Conservation (phyloP, 2,888 invertebrate genomes). For the Anarsia innoxiella region DNA sequence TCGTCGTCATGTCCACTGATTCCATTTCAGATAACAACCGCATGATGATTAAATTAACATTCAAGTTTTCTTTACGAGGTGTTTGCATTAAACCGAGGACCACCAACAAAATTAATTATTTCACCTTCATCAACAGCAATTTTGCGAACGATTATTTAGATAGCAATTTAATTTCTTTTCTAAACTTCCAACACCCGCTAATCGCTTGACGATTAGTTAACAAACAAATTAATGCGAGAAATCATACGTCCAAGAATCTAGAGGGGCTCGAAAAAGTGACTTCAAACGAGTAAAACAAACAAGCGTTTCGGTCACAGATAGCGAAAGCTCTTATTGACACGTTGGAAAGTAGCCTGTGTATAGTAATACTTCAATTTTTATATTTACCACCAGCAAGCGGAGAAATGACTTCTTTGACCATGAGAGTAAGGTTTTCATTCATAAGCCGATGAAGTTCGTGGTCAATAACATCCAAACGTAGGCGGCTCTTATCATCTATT, state of each 20-base stretch:
- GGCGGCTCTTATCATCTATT: constrained; percentile 51
- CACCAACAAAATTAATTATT: constrained; percentile 5
- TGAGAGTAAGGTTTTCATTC: constrained; percentile 21
- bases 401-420: constrained; percentile 29
- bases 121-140: background rate
- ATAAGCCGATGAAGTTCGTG: constrained; percentile 14
- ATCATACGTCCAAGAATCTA: constrained; percentile 19
- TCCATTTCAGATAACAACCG: constrained; percentile 11
- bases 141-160: background rate
- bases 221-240: constrained; percentile 33
- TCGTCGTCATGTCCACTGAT: constrained; percentile 10
- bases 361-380: constrained; percentile 23
- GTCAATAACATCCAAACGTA: constrained; percentile 30
- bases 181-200: background rate
- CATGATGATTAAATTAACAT: constrained; percentile 6
- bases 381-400: constrained; percentile 14
- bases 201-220: constrained; percentile 9
- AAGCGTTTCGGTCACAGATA: constrained; percentile 60
- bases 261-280: constrained; percentile 43
- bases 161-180: background rate
- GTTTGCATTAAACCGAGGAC: constrained; percentile 5
- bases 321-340: constrained; percentile 73
- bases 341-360: constrained; percentile 60
- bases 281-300: constrained; percentile 58
- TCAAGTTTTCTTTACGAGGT: constrained; percentile 2